Conservation (phyloP, 2,888 invertebrate genomes). For the Acrocera orbiculus region DNA sequence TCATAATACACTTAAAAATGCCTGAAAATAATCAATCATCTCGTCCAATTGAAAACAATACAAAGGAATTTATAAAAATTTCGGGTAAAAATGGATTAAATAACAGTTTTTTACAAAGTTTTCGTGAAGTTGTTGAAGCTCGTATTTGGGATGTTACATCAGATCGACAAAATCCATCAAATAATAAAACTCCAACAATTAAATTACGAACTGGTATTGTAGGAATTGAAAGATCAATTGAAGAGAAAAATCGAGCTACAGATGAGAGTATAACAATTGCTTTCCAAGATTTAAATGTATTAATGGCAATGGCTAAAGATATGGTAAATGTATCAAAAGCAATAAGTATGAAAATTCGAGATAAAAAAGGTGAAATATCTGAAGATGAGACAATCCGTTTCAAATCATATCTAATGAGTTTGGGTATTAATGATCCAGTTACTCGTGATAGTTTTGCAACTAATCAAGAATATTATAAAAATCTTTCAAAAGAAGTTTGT, state of each 20-base stretch:
- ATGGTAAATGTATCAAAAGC: conserved; percentile 88
- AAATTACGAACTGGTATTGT: conserved; percentile 77
- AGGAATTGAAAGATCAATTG: conserved; percentile 85
- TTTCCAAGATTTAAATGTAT: conserved; percentile 84
- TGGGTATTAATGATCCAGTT: conserved; percentile 96
- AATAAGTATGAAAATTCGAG: conserved; percentile 83
- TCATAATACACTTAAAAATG: conserved; percentile 56
- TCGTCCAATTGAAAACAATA: conserved; percentile 56
- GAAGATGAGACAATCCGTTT: conserved; percentile 95
- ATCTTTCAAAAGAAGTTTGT: conserved; percentile 71
- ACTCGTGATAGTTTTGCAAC: conserved; percentile 79
- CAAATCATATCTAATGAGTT: conserved; percentile 86
- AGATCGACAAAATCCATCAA: conserved; percentile 2
- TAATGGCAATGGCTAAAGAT: conserved; percentile 93
- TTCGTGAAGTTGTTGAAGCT: conserved; percentile 44
- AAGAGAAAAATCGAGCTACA: conserved; percentile 78
- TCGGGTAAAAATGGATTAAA: conserved; percentile 73
- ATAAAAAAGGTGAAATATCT: conserved; percentile 86
- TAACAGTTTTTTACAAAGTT: conserved; percentile 40
- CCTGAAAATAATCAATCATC: conserved; percentile 46
- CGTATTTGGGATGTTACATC: conserved; percentile 43
- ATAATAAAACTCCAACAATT: conserved; percentile 29
- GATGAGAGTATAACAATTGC: conserved; percentile 83
- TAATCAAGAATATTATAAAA: conserved; percentile 67
- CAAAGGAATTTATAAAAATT: conserved; percentile 57